These are phyloP conservation scores for Ciconia stormi DNA, from an alignment of 2,113 vertebrate species.

Conservation along the genomic window DNA sequence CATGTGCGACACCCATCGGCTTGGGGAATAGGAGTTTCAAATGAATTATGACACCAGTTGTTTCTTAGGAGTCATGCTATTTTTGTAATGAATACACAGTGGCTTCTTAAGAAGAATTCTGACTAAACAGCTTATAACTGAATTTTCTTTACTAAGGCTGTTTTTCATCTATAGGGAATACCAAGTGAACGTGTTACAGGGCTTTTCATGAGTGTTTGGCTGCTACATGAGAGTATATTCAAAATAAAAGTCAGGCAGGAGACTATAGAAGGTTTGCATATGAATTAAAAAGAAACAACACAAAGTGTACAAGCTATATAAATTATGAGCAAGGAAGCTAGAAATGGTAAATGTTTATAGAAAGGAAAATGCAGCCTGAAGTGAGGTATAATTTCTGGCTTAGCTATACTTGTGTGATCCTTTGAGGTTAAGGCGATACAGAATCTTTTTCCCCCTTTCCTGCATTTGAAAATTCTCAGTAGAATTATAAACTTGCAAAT, in stretches of 20 bases:
- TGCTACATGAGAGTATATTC: neutral
- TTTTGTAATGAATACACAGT: neutral
- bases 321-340: neutral
- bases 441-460: neutral
- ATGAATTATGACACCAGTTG: neutral
- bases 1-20: neutral
- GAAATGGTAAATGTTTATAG: neutral
- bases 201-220: neutral
- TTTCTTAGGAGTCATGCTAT: neutral
- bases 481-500: slow-evolving; percentile 2
- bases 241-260: slow-evolving; percentile 19
- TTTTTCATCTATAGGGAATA: slow-evolving; percentile 32
- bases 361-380: neutral
- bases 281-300: neutral
- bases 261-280: neutral
- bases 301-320: neutral
- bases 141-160: slow-evolving; percentile 15
- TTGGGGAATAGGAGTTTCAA: neutral
- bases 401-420: neutral
- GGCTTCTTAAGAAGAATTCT: slow-evolving; percentile 15
- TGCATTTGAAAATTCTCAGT: slow-evolving; percentile 6
- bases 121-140: slow-evolving; percentile 13
- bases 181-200: neutral
- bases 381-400: neutral
- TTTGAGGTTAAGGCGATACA: neutral